Conservation (phyloP, 1,140 invertebrate genomes). For the Bathynomus jamesi region DNA sequence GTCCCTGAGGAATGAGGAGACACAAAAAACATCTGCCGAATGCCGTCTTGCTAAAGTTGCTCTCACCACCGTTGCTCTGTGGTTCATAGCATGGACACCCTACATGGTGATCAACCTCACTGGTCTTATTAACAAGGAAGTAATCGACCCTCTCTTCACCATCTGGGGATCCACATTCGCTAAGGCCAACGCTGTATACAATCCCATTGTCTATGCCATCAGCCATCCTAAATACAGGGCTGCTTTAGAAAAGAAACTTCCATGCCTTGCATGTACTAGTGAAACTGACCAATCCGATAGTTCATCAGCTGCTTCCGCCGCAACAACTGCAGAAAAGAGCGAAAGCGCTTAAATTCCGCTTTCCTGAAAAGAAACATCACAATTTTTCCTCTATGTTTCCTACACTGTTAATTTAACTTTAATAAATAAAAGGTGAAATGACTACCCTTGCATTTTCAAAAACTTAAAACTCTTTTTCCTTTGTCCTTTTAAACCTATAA, state of each 20-base stretch:
- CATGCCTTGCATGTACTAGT: slow-evolving; percentile 46
- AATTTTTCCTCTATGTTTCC: too few species aligned
- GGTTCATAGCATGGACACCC: slow-evolving; percentile 43
- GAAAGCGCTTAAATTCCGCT: background rate
- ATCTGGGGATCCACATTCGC: slow-evolving; percentile 31
- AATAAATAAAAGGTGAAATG: too few species aligned
- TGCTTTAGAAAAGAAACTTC: slow-evolving; percentile 62
- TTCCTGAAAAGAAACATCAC: too few species aligned
- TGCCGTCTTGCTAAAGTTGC: slow-evolving; percentile 43
- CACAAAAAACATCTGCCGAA: slow-evolving; percentile 34
- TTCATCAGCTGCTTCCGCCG: background rate
- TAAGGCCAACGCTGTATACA: slow-evolving; percentile 32
- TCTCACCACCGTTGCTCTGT: slow-evolving; percentile 42
- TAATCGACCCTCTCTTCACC: slow-evolving; percentile 40
- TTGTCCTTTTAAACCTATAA: too few species aligned
- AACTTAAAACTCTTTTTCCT: too few species aligned
- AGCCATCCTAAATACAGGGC: slow-evolving; percentile 54
- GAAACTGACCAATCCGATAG: background rate
- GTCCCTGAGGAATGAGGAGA: slow-evolving; percentile 39
- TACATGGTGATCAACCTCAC: slow-evolving; percentile 42
- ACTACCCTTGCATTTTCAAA: too few species aligned
- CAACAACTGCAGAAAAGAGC: slow-evolving; percentile 5
- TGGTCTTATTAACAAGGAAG: slow-evolving; percentile 40
- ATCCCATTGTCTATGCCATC: slow-evolving; percentile 35
- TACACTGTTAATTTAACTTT: too few species aligned